Evolutionary conservation across 2,797 vertebrate genomes (phyloP).

Genomic region (Acomys russatus): DNA sequence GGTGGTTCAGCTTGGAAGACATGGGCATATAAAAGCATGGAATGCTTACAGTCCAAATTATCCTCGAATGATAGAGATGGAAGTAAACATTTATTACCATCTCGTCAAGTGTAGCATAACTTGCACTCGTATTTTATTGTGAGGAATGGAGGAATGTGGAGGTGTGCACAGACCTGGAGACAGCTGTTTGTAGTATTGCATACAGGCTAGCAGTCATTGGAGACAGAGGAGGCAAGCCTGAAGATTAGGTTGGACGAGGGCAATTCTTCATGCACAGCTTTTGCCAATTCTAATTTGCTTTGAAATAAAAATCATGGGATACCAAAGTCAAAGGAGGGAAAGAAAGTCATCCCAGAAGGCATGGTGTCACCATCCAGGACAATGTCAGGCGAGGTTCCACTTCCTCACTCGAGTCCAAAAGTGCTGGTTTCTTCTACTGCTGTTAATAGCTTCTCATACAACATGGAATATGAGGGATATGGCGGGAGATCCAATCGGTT

Average conservation of each 20-base stretch:
- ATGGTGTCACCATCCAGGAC: conserved; percentile 86
- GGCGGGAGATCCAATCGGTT: conserved; percentile 98
- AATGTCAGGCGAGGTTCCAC: conserved; percentile 82
- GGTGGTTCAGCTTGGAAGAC: conserved; percentile 83
- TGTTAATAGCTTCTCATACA: conserved; percentile 97
- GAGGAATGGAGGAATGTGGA: conserved; percentile 92
- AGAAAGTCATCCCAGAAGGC: conserved; percentile 78
- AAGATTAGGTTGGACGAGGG: conserved; percentile 89
- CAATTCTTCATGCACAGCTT: conserved; percentile 92
- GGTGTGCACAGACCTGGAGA: conserved; percentile 90
- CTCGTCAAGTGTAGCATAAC: conserved; percentile 89
- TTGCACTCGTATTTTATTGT: conserved; percentile 90
- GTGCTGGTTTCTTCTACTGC: conserved; percentile 99
- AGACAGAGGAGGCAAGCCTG: conserved; percentile 90
- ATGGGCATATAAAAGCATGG: conserved; percentile 87
- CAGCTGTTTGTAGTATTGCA: conserved; percentile 91
- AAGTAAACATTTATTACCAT: conserved; percentile 91
- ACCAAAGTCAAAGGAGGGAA: conserved; percentile 87
- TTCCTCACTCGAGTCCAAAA: conserved; percentile 93
- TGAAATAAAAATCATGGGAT: conserved; percentile 88
- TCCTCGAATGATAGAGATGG: conserved; percentile 87
- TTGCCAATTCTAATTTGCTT: conserved; percentile 87
- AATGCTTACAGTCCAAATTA: conserved; percentile 86
- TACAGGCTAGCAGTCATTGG: conserved; percentile 91
- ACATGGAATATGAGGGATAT: conserved; percentile 96